phyloP scores from a whole-genome alignment of 2,888 invertebrate genomes.

The Ichneumon xanthorius region DNA sequence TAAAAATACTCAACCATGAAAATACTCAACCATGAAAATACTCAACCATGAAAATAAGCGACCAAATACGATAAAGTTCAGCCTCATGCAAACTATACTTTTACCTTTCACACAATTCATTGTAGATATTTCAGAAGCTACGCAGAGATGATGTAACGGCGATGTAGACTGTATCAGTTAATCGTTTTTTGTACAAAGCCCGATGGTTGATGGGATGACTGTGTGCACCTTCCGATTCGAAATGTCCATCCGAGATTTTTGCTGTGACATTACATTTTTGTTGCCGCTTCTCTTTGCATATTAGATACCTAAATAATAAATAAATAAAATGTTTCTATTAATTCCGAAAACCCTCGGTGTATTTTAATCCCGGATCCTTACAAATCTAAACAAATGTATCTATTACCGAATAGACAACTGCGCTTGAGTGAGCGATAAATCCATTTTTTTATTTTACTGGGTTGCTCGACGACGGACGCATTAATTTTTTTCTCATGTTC shows the following conservation, averaged over 20 bases:
- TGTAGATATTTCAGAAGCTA: not conserved
- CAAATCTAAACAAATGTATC: no score
- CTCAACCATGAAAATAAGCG: not conserved
- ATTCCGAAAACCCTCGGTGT: no score
- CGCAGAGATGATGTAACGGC: constrained; percentile 1
- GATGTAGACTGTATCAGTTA: not conserved
- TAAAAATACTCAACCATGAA: no score
- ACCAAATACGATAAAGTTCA: not conserved
- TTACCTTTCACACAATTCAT: not conserved
- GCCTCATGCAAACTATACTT: not conserved
- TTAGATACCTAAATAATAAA: no score
- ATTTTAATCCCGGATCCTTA: no score
- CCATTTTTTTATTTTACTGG: no score
- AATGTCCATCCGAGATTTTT: not conserved
- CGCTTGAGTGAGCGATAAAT: no score
- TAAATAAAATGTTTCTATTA: no score
- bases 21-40: no score
- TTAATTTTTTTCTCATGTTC: no score
- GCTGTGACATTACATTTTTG: not conserved
- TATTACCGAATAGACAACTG: no score
- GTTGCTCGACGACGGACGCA: no score
- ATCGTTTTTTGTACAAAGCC: not conserved
- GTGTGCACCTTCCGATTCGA: not conserved
- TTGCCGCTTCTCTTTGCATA: not conserved
- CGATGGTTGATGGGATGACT: not conserved